phyloP scores from a whole-genome alignment of 2,113 vertebrate species.

The Catharus fuscescens region DNA sequence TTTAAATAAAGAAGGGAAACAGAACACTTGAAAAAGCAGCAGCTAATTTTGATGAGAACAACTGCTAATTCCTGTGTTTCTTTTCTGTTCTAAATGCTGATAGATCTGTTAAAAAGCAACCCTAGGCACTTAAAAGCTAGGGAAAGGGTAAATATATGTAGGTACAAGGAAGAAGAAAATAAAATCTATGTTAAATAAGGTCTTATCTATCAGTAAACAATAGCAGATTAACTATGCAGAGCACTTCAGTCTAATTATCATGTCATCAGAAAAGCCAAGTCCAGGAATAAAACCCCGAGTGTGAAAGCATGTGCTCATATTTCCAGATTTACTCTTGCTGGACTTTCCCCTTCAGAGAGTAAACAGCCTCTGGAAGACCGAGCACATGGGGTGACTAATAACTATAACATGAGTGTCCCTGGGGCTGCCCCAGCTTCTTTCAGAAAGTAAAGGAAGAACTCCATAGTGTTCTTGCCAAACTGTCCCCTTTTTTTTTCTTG shows the following conservation, averaged over 20 bases:
- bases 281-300: background rate
- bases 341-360: constrained; percentile 1
- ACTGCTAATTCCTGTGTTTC: background rate
- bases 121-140: background rate
- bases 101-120: background rate
- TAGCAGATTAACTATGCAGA: background rate
- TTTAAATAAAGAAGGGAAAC: background rate
- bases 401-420: background rate
- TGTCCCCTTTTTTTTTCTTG: background rate
- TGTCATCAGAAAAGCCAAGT: background rate
- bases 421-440: background rate
- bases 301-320: background rate
- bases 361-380: background rate
- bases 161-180: background rate
- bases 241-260: background rate
- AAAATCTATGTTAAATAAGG: background rate
- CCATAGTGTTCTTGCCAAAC: background rate
- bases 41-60: background rate
- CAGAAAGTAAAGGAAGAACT: background rate
- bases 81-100: background rate
- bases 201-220: background rate
- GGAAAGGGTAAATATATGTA: background rate
- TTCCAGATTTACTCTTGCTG: background rate
- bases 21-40: background rate
- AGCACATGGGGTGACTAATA: background rate